Percentiles rank a stretch among this genome's conserved stretches.
Conservation (phyloP, 2,797 vertebrate species). For the Gadopsis marmoratus region DNA sequence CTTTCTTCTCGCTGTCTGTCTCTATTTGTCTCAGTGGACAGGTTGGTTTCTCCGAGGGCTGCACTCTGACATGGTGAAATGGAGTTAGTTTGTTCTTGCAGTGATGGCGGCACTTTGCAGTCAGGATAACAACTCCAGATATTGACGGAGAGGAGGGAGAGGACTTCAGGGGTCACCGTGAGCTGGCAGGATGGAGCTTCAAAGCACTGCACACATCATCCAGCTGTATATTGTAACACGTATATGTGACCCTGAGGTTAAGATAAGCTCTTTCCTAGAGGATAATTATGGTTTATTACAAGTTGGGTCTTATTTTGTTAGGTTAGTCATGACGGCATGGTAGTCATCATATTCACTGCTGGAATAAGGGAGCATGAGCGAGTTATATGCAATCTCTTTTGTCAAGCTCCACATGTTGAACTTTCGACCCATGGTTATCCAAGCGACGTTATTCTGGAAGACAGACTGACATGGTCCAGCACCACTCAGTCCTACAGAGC, state of each 20-base stretch:
- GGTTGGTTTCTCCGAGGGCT: constrained; percentile 75
- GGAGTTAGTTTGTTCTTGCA: constrained; percentile 73
- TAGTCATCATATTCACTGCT: neutral
- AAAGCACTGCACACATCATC: constrained; percentile 26
- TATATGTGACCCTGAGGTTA: neutral
- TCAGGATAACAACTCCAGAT: constrained; percentile 73
- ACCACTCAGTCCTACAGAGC: constrained; percentile 2
- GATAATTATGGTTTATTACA: neutral
- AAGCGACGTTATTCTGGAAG: neutral
- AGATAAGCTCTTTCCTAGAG: neutral
- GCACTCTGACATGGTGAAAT: constrained; percentile 75
- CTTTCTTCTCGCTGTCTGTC: constrained; percentile 68
- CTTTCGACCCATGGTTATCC: too few species aligned
- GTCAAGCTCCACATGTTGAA: too few species aligned
- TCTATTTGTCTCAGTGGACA: constrained; percentile 82
- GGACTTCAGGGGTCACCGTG: constrained; percentile 58
- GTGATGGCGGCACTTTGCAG: constrained; percentile 68
- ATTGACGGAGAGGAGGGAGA: constrained; percentile 55
- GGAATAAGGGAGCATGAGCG: neutral
- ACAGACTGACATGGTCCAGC: constrained; percentile 15
- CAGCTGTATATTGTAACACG: constrained; percentile 7
- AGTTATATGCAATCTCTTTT: too few species aligned
- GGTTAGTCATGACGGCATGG: neutral
- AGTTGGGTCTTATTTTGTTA: neutral
- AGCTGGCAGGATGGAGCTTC: constrained; percentile 37